These are phyloP conservation scores for Phyllopteryx taeniolatus DNA, from an alignment of 2,113 vertebrate genomes.

Conservation along the genomic window DNA sequence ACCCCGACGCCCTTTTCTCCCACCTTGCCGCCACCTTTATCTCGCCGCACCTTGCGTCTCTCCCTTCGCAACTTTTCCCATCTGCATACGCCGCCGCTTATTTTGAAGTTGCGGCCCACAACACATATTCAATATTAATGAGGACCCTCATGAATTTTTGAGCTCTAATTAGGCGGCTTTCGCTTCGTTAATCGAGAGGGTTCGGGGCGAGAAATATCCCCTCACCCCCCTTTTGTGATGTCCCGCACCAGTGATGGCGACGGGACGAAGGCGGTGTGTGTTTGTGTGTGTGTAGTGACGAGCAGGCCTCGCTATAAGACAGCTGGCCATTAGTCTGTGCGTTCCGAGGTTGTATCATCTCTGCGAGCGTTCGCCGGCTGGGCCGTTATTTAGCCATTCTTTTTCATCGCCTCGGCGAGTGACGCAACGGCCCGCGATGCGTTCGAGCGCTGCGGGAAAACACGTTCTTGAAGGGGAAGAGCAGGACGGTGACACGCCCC, in stretches of 20 bases:
- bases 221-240: slow-evolving; percentile 21
- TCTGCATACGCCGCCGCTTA: slow-evolving; percentile 71
- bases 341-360: slow-evolving; percentile 61
- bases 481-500: slow-evolving; percentile 51
- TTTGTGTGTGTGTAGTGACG: slow-evolving; percentile 47
- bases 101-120: slow-evolving; percentile 72
- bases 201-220: slow-evolving; percentile 45
- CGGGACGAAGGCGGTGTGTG: slow-evolving; percentile 27
- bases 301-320: slow-evolving; percentile 69
- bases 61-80: slow-evolving; percentile 58
- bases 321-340: slow-evolving; percentile 68
- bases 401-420: slow-evolving; percentile 69
- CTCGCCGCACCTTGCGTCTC: slow-evolving; percentile 26
- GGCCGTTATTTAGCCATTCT: slow-evolving; percentile 73
- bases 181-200: slow-evolving; percentile 67
- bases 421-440: slow-evolving; percentile 57
- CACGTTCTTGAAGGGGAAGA: slow-evolving; percentile 6
- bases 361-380: slow-evolving; percentile 62
- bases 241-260: slow-evolving; percentile 28
- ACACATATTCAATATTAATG: slow-evolving; percentile 79
- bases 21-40: slow-evolving; percentile 55
- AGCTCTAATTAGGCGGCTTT: slow-evolving; percentile 74
- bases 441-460: slow-evolving; percentile 20
- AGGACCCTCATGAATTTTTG: slow-evolving; percentile 73
- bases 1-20: slow-evolving; percentile 41